Evolutionary conservation across 2,888 invertebrate species (phyloP), one percentile per base, ranked within the genome.

Genomic region (Cremastinae sp.): DNA sequence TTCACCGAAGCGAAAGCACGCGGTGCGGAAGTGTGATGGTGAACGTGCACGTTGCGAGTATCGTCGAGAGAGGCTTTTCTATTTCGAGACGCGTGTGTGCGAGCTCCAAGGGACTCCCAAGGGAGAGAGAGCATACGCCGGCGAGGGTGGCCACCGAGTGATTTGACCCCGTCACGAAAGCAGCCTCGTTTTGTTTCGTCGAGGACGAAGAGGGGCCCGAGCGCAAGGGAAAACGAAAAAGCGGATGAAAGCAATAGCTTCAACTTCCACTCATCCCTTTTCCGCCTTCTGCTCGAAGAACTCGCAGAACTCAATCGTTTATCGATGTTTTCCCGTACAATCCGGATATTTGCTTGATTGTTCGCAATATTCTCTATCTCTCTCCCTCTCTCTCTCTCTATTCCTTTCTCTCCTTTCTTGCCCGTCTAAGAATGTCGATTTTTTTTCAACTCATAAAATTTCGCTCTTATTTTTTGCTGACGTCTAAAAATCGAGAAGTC

Each of bases 91-190:
- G 28, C 28, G 28, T 28, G 28, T 28, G 28, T 5, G 28, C 28
- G 28, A 2, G 28, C 2, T 5, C 5, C 28, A 5, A 28, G 28
- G 28, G 61, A 68, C 58, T 73, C 73, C 64, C 72, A 22, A 65
- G 69, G 73, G 69, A 72, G 55, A 73, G 51, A 55, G 28, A 28
- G 28, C 28, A 28, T 65, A 45, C 53, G 47, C 47, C 61, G 61
- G 41, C 22, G 64, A 69, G 62, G 70, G 74, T 71, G 75, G 70
- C 64, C 62, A 53, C 16, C 53, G 74, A 62, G 73, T 62, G 69
- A 72, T 74, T 64, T 74, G 79, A 75, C 79, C 77, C 73, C 77
- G 74, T 68, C 73, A 71, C 71, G 78, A 65, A 76, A 72, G 68
- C 65, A 69, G 22, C 69, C 14, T 28, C 65, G 75, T 53, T 72